Base-by-base conservation (phyloP, 1,140 invertebrate species). In the Papilio machaon region DNA sequence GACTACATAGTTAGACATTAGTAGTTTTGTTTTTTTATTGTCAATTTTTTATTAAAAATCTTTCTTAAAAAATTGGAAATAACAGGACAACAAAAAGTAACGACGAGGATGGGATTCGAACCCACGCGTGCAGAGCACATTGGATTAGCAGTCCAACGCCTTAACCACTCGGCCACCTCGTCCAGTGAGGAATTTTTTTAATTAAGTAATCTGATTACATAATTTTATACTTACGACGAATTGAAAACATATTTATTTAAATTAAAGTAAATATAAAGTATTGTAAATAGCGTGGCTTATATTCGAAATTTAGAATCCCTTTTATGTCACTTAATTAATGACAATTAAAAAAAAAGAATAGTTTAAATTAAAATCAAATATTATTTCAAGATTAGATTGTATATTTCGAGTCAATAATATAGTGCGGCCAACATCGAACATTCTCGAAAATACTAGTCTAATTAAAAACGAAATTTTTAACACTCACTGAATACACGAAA, bases 91-190 rank as follows among this genome's bases (percentile, higher is more conserved):
- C 11, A 67, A 67, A 67, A 67, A 67, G 5, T 19, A 8, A 13
- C 64, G 64, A 67, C 64, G 64, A 67, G 54, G 54, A 97, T 97
- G 97, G 97, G 97, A 97, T 97, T 97, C 97, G 97, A 97, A 97
- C 97, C 97, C 97, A 97, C 97, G 97, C 97, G 97, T 97, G 97
- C 95, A 95, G 95, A 95, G 94, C 95, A 95, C 95, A 95, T 95
- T 95, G 95, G 95, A 95, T 91, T 97, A 97, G 97, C 97, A 97
- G 96, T 97, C 97, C 97, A 97, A 97, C 97, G 97, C 97, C 97
- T 97, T 97, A 97, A 97, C 97, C 97, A 97, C 97, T 97, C 97
- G 97, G 97, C 97, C 97, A 97, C 97, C 97, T 97, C 97, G 97
- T 97, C 97, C 83, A 6, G 5, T 70, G 30, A 2, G 6, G 5